Evolutionary conservation across 2,888 invertebrate genomes (phyloP).

Genomic region (Rotaria socialis): DNA sequence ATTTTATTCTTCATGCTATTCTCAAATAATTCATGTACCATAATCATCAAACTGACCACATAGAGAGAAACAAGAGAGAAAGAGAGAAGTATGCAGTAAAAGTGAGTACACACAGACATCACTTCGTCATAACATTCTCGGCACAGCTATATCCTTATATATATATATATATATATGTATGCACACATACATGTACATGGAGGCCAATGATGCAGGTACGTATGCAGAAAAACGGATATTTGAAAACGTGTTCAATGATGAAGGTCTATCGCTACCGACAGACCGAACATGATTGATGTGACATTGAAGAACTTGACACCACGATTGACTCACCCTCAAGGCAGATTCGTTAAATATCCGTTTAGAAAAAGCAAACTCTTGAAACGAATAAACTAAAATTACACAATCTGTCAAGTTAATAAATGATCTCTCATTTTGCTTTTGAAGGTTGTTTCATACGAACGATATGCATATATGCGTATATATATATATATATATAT

Average conservation of each 20-base stretch:
- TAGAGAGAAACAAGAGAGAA: neutral
- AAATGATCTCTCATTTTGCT: constrained; percentile 8
- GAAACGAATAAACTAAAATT: constrained; percentile 13
- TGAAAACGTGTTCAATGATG: constrained; percentile 9
- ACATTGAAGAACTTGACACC: constrained; percentile 17
- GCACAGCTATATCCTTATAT: neutral
- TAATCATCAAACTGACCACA: constrained; percentile 1
- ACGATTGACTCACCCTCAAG: neutral
- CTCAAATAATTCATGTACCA: neutral
- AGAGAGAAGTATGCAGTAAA: neutral
- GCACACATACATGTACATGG: neutral
- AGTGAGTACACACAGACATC: neutral
- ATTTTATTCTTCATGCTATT: neutral
- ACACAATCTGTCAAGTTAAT: constrained; percentile 22
- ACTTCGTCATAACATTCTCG: neutral
- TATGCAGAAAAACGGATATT: neutral
- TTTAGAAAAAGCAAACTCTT: constrained; percentile 5
- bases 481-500: neutral
- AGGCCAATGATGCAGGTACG: neutral
- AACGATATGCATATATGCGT: neutral
- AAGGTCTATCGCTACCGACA: neutral
- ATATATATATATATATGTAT: neutral
- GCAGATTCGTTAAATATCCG: constrained; percentile 9
- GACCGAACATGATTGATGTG: neutral
- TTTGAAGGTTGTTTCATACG: neutral